Conservation (phyloP, 2,113 vertebrate species). For the Cochlearius cochlearius region DNA sequence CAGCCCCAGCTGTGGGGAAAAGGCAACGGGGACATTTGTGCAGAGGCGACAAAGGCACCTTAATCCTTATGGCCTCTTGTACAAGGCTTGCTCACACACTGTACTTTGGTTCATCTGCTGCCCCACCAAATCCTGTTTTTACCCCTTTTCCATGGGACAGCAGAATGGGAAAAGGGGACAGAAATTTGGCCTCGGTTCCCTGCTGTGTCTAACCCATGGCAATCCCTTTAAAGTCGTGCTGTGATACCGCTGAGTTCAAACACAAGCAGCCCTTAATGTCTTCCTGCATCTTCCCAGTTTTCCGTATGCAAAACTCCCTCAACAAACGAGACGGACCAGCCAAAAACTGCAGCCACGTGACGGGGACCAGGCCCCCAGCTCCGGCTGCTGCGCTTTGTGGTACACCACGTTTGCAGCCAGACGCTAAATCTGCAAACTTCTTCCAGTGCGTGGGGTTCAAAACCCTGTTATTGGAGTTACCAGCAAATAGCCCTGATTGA, state of each 20-base stretch:
- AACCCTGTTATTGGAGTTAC: not conserved
- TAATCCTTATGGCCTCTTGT: not conserved
- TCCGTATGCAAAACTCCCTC: not conserved
- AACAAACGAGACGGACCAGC: not conserved
- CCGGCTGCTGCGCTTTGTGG: fast-evolving
- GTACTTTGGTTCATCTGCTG: not conserved
- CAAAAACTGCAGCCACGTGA: not conserved
- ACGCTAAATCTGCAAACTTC: not conserved
- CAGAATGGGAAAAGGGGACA: fast-evolving
- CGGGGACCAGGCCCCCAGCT: not conserved
- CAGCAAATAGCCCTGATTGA: not conserved
- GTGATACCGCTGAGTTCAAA: not conserved
- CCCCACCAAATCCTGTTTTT: not conserved
- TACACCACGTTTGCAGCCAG: not conserved
- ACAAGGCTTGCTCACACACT: not conserved
- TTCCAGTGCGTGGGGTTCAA: not conserved
- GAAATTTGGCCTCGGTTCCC: not conserved
- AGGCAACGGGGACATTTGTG: fast-evolving
- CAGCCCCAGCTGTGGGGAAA: not conserved
- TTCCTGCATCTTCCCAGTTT: not conserved
- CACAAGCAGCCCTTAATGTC: not conserved
- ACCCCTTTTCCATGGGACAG: not conserved
- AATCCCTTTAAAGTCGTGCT: not conserved
- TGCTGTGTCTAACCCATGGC: not conserved
- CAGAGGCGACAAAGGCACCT: not conserved